Conservation (phyloP, 2,888 invertebrate genomes). For the Polyommatus iphigenia region DNA sequence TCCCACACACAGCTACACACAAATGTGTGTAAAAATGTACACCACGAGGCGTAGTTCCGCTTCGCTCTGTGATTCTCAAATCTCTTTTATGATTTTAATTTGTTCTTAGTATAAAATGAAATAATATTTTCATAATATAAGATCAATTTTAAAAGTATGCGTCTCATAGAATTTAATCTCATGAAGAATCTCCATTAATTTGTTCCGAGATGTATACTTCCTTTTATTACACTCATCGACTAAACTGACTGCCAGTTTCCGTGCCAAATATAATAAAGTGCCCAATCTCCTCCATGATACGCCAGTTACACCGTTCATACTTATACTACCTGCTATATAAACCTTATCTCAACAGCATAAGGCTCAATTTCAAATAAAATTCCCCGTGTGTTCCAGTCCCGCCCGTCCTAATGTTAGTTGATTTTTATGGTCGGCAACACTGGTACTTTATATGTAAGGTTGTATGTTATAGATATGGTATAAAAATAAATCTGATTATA, state of each 20-base stretch:
- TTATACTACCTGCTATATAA: not conserved
- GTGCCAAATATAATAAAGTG: slow-evolving; percentile 19
- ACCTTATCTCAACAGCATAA: not conserved
- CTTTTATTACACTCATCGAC: not conserved
- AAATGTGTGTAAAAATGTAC: too few species aligned
- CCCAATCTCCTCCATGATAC: slow-evolving; percentile 6
- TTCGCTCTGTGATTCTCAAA: too few species aligned
- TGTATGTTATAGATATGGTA: slow-evolving; percentile 27
- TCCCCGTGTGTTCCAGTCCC: not conserved
- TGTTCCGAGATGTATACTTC: not conserved
- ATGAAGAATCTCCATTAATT: slow-evolving; percentile 2
- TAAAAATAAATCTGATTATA: slow-evolving; percentile 26
- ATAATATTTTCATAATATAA: not conserved
- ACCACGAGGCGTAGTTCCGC: too few species aligned
- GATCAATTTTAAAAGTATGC: not conserved
- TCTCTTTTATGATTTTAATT: too few species aligned
- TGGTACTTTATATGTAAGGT: slow-evolving; percentile 6
- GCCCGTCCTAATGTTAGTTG: slow-evolving; percentile 15
- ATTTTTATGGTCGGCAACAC: slow-evolving; percentile 24
- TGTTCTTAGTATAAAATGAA: not conserved
- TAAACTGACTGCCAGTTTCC: slow-evolving; percentile 9
- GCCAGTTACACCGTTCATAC: not conserved
- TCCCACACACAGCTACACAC: too few species aligned
- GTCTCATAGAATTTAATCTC: not conserved
- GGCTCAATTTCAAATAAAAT: not conserved